A percentile compares a stretch with the other conserved stretches of the same genome.
Evolutionary conservation across 2,113 vertebrate species (phyloP).

Genomic region (Pteropus alecto): DNA sequence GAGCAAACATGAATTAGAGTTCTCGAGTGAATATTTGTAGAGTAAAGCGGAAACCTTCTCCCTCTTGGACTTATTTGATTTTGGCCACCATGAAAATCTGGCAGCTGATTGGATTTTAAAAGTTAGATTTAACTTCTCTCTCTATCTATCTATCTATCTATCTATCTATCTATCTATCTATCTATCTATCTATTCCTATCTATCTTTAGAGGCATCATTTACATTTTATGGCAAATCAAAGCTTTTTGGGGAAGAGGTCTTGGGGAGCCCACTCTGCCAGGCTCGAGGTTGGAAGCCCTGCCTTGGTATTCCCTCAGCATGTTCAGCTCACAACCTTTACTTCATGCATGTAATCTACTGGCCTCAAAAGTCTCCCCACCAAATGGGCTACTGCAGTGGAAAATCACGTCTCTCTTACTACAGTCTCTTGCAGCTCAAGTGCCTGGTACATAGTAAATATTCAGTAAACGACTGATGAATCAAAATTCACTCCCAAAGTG

Average conservation of each 20-base stretch:
- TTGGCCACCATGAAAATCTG: background rate
- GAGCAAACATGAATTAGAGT: background rate
- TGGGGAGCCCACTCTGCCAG: too few species aligned
- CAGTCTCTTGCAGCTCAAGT: background rate
- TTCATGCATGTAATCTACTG: background rate
- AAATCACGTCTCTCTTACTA: background rate
- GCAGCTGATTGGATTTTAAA: background rate
- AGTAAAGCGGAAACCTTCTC: background rate
- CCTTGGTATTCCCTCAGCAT: accelerated
- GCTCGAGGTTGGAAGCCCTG: background rate
- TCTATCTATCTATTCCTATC: background rate
- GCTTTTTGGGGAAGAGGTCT: background rate
- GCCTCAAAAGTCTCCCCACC: background rate
- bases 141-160: too few species aligned
- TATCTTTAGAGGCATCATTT: background rate
- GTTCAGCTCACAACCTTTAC: background rate
- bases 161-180: too few species aligned
- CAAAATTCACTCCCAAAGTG: background rate
- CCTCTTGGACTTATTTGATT: background rate
- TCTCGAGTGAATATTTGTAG: background rate
- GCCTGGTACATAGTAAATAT: background rate
- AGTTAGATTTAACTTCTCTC: background rate
- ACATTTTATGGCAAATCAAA: background rate
- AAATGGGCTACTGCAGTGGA: background rate
- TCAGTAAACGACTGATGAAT: background rate